phyloP scores from a whole-genome alignment of 2,888 invertebrate genomes.

The Nysson spinosus region DNA sequence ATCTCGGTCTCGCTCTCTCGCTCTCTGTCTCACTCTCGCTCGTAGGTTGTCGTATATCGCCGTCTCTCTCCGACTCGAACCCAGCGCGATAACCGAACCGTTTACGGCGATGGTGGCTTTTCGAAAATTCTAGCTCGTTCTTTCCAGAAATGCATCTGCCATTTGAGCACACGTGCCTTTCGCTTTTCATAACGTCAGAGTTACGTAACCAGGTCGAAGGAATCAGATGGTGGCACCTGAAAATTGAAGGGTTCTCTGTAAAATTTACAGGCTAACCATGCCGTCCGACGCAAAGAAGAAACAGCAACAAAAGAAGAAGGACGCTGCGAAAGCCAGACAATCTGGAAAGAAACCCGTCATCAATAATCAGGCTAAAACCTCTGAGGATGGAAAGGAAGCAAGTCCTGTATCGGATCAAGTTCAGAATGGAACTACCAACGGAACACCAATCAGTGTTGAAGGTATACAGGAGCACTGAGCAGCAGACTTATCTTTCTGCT shows the following conservation, averaged over 20 bases:
- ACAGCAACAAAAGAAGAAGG: slow-evolving; percentile 98
- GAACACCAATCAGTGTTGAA: slow-evolving; percentile 82
- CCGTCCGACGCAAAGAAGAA: slow-evolving; percentile 99
- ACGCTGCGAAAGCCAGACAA: slow-evolving; percentile 88
- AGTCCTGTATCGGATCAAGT: slow-evolving; percentile 72
- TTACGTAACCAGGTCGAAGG: slow-evolving; percentile 51
- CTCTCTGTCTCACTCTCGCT: not conserved
- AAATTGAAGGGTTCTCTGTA: slow-evolving; percentile 27
- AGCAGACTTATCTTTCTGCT: too few relatives aligned
- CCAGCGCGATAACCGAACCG: slow-evolving; percentile 8
- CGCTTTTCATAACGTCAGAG: slow-evolving; percentile 39
- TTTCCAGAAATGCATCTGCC: not conserved
- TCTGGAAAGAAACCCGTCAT: slow-evolving; percentile 69
- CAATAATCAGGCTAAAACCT: slow-evolving; percentile 71
- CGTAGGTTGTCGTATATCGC: too few relatives aligned
- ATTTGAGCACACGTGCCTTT: slow-evolving; percentile 25
- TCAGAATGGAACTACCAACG: slow-evolving; percentile 80
- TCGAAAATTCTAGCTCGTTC: slow-evolving; percentile 22
- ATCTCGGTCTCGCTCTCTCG: not conserved
- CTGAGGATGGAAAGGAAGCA: slow-evolving; percentile 80
- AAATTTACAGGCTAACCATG: slow-evolving; percentile 81
- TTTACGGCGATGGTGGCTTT: slow-evolving; percentile 38
- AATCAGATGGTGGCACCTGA: too few relatives aligned
- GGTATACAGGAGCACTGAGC: too few relatives aligned
- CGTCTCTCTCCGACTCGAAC: too few relatives aligned